Percentiles rank a stretch among this genome's conserved stretches.
These are phyloP conservation scores for Buceros bicornis DNA, from an alignment of 2,797 vertebrate species.

Conservation along the genomic window DNA sequence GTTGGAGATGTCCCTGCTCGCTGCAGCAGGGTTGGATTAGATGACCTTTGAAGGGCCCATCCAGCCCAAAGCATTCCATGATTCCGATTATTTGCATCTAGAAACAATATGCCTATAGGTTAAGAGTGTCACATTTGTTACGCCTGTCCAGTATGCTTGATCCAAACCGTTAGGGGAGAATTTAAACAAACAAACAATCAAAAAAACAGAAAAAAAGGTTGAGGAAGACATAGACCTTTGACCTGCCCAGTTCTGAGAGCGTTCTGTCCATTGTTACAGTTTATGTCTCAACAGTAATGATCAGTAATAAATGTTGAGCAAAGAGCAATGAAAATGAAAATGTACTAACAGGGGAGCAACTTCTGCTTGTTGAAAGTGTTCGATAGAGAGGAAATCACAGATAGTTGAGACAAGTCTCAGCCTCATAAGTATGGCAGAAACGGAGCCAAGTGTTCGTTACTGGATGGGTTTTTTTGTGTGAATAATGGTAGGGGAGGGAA, in stretches of 20 bases:
- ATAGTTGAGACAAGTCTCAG: background rate
- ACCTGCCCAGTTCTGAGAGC: background rate
- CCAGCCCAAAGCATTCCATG: no score
- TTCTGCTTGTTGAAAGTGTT: background rate
- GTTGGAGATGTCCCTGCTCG: no score
- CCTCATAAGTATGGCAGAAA: accelerated
- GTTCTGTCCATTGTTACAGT: accelerated
- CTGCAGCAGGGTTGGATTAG: no score
- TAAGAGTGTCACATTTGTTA: background rate
- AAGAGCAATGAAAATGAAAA: background rate
- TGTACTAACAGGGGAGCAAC: background rate
- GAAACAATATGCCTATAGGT: background rate
- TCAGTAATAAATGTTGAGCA: background rate
- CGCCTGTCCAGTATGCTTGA: background rate
- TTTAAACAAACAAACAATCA: background rate
- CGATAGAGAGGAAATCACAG: background rate
- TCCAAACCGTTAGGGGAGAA: background rate
- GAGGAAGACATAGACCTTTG: background rate
- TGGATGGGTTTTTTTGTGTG: background rate
- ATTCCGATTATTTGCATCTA: background rate
- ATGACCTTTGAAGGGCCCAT: no score
- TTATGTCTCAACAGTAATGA: background rate
- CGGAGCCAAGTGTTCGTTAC: background rate
- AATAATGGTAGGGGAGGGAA: background rate
- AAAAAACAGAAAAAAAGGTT: background rate